Evolutionary conservation across 2,113 vertebrate genomes (phyloP).

Genomic region (Pyxicephalus adspersus): DNA sequence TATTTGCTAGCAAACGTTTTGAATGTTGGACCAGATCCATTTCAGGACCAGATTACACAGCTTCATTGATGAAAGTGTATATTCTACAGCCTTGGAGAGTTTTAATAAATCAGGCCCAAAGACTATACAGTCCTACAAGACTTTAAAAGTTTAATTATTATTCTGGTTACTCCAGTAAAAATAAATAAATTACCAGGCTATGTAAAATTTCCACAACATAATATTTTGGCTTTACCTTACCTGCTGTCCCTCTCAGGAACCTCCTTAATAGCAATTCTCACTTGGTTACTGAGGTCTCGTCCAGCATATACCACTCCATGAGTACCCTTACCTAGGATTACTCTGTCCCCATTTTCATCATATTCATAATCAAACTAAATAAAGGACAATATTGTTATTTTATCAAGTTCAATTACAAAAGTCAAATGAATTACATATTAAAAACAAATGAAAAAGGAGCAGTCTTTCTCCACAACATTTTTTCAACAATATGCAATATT

Average conservation of each 20-base stretch:
- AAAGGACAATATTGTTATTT: background rate
- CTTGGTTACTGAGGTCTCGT: conserved; percentile 97
- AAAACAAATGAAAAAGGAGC: background rate
- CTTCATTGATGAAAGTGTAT: no score
- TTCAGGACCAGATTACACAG: no score
- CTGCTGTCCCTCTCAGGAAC: conserved; percentile 97
- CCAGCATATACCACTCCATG: conserved; percentile 96
- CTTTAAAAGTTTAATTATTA: no score
- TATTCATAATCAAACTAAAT: conserved; percentile 96
- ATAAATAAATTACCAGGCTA: no score
- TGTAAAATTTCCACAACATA: no score
- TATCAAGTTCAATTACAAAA: background rate
- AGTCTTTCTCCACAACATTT: background rate
- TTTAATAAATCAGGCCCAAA: no score
- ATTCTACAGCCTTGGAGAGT: no score
- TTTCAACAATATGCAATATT: background rate
- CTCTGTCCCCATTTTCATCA: conserved; percentile 90
- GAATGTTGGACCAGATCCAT: no score
- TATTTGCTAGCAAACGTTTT: no score
- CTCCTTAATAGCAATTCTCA: conserved; percentile 97
- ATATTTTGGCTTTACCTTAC: conserved; percentile 65
- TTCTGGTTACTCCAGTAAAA: no score
- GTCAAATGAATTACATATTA: background rate
- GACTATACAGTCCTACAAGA: no score
- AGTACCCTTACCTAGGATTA: conserved; percentile 93